Evolutionary conservation across 2,888 invertebrate genomes (phyloP), one percentile per base, ranked within the genome.

Genomic region (Drosophila ezoana): DNA sequence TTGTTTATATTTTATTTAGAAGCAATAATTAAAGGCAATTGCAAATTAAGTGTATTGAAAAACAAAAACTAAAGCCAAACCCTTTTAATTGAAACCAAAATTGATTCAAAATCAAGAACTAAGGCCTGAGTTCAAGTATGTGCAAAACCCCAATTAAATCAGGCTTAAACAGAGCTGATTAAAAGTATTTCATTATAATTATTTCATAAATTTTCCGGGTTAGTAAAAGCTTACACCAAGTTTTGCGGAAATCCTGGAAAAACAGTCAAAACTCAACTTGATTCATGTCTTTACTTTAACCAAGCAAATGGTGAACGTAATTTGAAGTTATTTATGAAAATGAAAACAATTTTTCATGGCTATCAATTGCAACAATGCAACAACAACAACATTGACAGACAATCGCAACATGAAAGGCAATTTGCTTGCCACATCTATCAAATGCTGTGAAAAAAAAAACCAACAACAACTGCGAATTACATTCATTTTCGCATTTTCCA

Each of bases 401-500:
- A 56, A 41, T 56, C 52, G 67, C 69, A 64, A 63, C 58, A 65
- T 69, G 72, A 64, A 73, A 81, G 79, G 60, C 81, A 80, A 81
- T 89, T 89, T 76, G 67, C 81, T 72, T 48, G 79, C 47, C 58
- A 71, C 71, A 35, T 28, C 47, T 38, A 18, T 32, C 40, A 45
- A 67, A 20, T 40, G 40, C 16, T 40, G 41, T 23, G 48, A 51
- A 40, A 32, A 32, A n/a, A n/a, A 37, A 35, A 35, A 16, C 41
- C 16, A 45, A 51, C 64, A 48, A 57, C 52, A 66, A 43, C 58
- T 65, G 56, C 54, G 73, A 80, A 84, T 81, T 87, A 65, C 70
- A 75, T 87, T 78, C 72, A 82, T 86, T 87, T 90, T 80, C 82
- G 76, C 87, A 90, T 89, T 76, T 79, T 79, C 71, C 79, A 82